A percentile compares a stretch with the other conserved stretches of the same genome.
phyloP scores from a whole-genome alignment of 2,113 vertebrate genomes.

The zebrafish (Danio rerio) region DNA sequence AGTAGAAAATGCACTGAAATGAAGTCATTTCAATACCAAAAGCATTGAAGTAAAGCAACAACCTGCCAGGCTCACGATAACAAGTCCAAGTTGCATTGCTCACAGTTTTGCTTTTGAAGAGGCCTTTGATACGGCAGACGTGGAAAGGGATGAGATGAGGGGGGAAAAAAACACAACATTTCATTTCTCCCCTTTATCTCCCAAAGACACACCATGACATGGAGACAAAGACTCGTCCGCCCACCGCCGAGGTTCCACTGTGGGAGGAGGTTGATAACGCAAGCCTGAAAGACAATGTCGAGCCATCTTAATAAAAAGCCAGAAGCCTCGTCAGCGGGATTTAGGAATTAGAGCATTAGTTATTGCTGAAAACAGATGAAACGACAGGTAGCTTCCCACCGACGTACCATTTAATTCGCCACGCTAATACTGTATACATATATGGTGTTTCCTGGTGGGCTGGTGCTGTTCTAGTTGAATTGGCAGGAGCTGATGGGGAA shows the following conservation, averaged over 20 bases:
- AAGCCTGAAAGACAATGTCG: conserved; percentile 57
- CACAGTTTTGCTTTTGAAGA: conserved; percentile 57
- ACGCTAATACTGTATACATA: background rate
- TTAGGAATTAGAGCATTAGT: conserved; percentile 38
- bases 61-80: conserved; percentile 63
- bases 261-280: conserved; percentile 57
- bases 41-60: conserved; percentile 46
- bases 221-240: conserved; percentile 55
- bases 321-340: conserved; percentile 39
- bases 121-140: conserved; percentile 60
- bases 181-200: conserved; percentile 59
- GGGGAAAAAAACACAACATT: background rate
- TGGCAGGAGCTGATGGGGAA: background rate
- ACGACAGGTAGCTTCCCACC: conserved; percentile 39
- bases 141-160: conserved; percentile 52
- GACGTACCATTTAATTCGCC: background rate
- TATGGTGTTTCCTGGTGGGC: background rate
- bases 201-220: conserved; percentile 59
- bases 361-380: conserved; percentile 1
- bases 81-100: conserved; percentile 56
- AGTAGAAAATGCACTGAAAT: conserved; percentile 50
- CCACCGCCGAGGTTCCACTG: conserved; percentile 50
- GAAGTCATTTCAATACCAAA: conserved; percentile 54
- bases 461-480: background rate
- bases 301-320: conserved; percentile 55